A percentile compares a stretch with the other conserved stretches of the same genome.
phyloP scores from a whole-genome alignment of 2,797 vertebrate genomes.

The Coracias cyanogaster region DNA sequence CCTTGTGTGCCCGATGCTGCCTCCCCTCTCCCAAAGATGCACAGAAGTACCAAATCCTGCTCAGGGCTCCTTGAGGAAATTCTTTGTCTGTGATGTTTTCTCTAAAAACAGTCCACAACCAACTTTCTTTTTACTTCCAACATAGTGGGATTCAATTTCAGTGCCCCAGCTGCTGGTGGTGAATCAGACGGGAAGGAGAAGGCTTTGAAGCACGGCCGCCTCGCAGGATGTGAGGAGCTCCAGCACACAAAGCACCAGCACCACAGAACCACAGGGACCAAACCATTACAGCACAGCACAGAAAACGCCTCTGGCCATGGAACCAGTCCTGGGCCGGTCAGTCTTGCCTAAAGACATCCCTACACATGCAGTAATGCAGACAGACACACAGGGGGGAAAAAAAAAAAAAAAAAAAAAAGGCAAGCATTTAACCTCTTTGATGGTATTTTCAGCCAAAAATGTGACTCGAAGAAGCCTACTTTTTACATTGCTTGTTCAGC shows the following conservation, averaged over 20 bases:
- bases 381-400: not conserved
- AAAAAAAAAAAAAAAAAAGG: rapidly evolving
- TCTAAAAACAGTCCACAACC: constrained; percentile 43
- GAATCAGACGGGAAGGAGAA: constrained; percentile 54
- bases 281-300: not conserved
- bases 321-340: not conserved
- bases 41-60: constrained; percentile 51
- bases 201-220: constrained; percentile 35
- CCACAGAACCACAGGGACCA: constrained; percentile 13
- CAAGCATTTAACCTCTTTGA: not conserved
- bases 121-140: constrained; percentile 11
- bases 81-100: constrained; percentile 60
- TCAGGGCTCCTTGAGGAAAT: constrained; percentile 57
- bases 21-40: not conserved
- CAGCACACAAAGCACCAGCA: not conserved
- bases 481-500: not conserved
- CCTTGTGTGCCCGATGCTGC: not conserved
- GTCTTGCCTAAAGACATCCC: not conserved
- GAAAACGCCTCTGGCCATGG: not conserved
- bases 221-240: not conserved
- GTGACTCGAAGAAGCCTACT: not conserved
- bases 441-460: not conserved
- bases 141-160: constrained; percentile 43
- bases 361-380: not conserved
- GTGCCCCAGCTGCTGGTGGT: constrained; percentile 47